These are phyloP conservation scores for Grus americana DNA, from an alignment of 2,113 vertebrate genomes.

Conservation along the genomic window DNA sequence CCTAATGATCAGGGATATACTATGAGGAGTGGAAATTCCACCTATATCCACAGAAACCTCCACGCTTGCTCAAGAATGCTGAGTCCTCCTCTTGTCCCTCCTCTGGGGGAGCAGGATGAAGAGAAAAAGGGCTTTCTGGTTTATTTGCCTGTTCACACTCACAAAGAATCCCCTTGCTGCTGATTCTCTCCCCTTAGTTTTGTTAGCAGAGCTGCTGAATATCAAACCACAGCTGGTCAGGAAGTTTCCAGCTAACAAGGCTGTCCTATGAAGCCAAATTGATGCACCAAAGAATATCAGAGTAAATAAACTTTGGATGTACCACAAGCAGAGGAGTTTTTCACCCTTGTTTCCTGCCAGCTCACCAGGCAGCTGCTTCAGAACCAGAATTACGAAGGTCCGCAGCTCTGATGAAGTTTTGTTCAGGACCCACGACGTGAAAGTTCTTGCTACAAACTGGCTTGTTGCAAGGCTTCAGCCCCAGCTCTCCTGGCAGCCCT, in stretches of 20 bases:
- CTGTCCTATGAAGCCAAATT: not conserved
- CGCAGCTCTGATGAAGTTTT: not conserved
- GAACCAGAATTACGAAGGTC: not conserved
- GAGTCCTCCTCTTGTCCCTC: not conserved
- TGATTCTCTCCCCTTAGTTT: not conserved
- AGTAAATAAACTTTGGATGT: not conserved
- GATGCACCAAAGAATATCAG: not conserved
- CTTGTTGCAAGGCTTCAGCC: not conserved
- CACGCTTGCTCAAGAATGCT: rapidly evolving
- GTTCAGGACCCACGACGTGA: not conserved
- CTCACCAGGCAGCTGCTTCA: not conserved
- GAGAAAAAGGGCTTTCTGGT: not conserved
- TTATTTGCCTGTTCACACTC: not conserved
- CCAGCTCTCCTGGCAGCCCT: not conserved
- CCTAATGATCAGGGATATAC: not conserved
- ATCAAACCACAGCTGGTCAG: not conserved
- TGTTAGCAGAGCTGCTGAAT: not conserved
- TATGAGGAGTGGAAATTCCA: not conserved
- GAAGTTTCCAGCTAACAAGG: not conserved
- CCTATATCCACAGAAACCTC: not conserved
- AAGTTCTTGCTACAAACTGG: not conserved
- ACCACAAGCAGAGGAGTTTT: not conserved
- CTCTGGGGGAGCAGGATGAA: not conserved
- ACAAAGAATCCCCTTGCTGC: not conserved
- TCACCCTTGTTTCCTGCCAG: not conserved